These are phyloP conservation scores for Hippoglossus stenolepis DNA, from an alignment of 2,113 vertebrate species.

Conservation along the genomic window DNA sequence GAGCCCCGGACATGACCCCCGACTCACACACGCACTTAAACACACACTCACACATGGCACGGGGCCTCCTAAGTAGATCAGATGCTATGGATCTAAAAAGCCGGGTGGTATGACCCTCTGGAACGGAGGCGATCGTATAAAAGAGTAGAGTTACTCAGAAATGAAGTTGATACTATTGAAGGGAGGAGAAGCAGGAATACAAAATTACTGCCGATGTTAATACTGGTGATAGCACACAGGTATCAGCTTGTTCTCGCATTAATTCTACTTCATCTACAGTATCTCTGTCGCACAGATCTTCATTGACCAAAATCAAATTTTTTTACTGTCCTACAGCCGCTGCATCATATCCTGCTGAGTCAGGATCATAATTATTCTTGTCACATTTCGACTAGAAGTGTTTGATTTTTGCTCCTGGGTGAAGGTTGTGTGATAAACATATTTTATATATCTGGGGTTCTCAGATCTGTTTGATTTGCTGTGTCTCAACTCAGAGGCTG, in stretches of 20 bases:
- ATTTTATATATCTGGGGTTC: too few relatives aligned
- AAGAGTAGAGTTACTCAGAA: constrained; percentile 30
- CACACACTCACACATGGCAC: constrained; percentile 49
- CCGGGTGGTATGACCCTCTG: constrained; percentile 69
- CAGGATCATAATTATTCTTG: too few relatives aligned
- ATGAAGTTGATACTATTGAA: constrained; percentile 31
- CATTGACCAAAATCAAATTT: too few relatives aligned
- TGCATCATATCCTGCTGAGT: too few relatives aligned
- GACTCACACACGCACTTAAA: constrained; percentile 68
- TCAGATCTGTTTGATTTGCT: too few relatives aligned
- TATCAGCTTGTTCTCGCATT: background rate
- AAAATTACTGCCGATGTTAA: background rate
- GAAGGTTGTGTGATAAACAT: too few relatives aligned
- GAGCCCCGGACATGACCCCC: constrained; percentile 70
- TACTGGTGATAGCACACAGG: background rate
- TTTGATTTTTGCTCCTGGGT: too few relatives aligned
- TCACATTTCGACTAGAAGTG: too few relatives aligned
- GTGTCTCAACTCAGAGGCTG: too few relatives aligned
- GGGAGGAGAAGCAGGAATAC: background rate
- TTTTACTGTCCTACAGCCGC: too few relatives aligned
- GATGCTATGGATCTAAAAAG: constrained; percentile 73
- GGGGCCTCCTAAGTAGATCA: constrained; percentile 77
- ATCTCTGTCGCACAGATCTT: too few relatives aligned
- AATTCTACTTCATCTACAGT: too few relatives aligned
- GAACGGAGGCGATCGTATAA: constrained; percentile 32